A percentile compares a stretch with the other conserved stretches of the same genome.
These are phyloP conservation scores for Lanius collurio DNA, from an alignment of 2,113 vertebrate species.

Conservation along the genomic window DNA sequence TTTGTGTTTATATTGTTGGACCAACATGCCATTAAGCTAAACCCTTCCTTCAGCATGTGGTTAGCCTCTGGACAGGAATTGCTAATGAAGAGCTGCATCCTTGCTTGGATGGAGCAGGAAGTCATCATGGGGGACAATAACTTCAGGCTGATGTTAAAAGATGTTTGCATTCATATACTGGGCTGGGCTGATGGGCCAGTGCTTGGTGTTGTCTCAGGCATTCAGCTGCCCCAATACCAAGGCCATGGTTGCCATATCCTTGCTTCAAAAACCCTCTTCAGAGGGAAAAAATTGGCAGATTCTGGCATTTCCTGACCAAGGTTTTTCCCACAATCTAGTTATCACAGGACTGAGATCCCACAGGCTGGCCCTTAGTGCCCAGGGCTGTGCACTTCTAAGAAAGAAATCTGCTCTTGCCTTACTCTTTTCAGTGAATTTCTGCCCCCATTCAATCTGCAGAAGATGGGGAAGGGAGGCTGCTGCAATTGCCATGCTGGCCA, in stretches of 20 bases:
- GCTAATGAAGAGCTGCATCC: not conserved
- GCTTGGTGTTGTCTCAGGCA: rapidly evolving
- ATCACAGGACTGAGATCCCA: not conserved
- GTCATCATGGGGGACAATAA: not conserved
- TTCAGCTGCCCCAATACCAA: not conserved
- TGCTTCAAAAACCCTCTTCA: not conserved
- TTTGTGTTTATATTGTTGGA: not conserved
- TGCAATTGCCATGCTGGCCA: not conserved
- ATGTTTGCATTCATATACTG: not conserved
- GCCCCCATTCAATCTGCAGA: not conserved
- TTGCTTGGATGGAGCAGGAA: not conserved
- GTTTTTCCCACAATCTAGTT: not conserved
- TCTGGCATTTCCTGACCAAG: not conserved
- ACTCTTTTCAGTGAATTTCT: not conserved
- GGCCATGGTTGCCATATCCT: not conserved
- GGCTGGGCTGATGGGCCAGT: not conserved
- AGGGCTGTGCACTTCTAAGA: rapidly evolving
- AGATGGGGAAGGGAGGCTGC: not conserved
- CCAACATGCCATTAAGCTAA: not conserved
- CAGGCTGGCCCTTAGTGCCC: rapidly evolving
- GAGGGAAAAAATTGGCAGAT: not conserved
- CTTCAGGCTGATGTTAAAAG: not conserved
- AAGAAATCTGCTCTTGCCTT: not conserved
- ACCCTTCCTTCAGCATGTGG: not conserved
- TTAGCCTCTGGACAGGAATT: not conserved